phyloP scores from a whole-genome alignment of 2,888 invertebrate genomes.

The Theristus sp. region DNA sequence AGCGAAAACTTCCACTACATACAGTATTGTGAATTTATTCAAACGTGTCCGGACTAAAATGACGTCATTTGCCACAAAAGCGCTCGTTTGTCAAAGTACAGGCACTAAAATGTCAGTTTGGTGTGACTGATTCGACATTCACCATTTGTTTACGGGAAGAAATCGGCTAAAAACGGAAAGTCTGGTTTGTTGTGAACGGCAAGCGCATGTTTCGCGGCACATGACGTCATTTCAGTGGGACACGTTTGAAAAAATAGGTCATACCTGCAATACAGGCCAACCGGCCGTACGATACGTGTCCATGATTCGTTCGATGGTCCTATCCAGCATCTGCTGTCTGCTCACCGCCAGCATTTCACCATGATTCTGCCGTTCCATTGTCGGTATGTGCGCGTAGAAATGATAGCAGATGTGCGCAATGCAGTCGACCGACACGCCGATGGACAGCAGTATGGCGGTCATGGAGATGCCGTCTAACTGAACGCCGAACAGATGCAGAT shows the following conservation, averaged over 20 bases:
- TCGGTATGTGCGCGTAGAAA: background rate
- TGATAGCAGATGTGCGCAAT: background rate
- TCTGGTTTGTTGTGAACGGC: background rate
- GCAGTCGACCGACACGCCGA: background rate
- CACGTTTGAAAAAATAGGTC: too few species aligned
- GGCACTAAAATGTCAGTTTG: too few species aligned
- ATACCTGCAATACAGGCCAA: background rate
- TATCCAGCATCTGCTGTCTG: background rate
- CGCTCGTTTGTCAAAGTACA: too few species aligned
- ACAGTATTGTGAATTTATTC: too few species aligned
- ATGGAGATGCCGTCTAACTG: background rate
- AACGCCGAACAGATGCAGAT: background rate
- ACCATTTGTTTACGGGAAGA: too few species aligned
- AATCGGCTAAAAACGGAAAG: background rate
- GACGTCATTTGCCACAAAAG: too few species aligned
- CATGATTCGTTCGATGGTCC: background rate
- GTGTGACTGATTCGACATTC: too few species aligned
- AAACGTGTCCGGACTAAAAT: too few species aligned
- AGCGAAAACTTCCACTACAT: too few species aligned
- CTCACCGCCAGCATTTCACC: background rate
- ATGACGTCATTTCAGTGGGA: background rate
- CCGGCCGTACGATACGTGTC: background rate
- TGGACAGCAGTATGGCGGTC: background rate
- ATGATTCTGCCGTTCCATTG: too few species aligned
- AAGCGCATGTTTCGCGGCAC: background rate